These are phyloP conservation scores for Athalia circularis DNA, from an alignment of 2,888 invertebrate genomes.

Conservation along the genomic window DNA sequence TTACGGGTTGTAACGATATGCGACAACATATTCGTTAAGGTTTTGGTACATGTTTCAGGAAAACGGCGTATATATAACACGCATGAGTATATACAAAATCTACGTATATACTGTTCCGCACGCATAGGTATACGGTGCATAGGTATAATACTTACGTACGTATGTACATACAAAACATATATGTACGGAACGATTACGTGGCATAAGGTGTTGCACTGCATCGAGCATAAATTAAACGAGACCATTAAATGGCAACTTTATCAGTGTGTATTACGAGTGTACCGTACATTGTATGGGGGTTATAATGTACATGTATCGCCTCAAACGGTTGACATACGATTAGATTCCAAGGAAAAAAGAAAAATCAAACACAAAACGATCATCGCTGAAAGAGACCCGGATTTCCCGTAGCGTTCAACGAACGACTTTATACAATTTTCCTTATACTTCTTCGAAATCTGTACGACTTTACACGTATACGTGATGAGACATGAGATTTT, in stretches of 20 bases:
- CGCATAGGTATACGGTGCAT: no score
- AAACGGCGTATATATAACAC: no score
- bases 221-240: conserved; percentile 68
- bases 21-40: no score
- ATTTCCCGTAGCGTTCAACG: conserved; percentile 23
- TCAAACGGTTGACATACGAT: background rate
- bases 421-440: background rate
- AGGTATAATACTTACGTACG: no score
- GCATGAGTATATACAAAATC: no score
- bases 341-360: background rate
- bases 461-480: no score
- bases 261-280: no score
- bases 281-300: no score
- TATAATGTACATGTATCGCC: background rate
- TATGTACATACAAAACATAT: background rate
- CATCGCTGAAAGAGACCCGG: conserved; percentile 18
- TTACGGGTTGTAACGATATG: no score
- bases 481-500: no score
- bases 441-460: no score
- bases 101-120: background rate
- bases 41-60: no score
- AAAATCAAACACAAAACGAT: background rate
- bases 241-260: conserved; percentile 66
- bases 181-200: conserved; percentile 15
- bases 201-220: conserved; percentile 39